Base-by-base conservation (phyloP, 92 coral and sea anemone genomes). In the Muricea muricata region DNA sequence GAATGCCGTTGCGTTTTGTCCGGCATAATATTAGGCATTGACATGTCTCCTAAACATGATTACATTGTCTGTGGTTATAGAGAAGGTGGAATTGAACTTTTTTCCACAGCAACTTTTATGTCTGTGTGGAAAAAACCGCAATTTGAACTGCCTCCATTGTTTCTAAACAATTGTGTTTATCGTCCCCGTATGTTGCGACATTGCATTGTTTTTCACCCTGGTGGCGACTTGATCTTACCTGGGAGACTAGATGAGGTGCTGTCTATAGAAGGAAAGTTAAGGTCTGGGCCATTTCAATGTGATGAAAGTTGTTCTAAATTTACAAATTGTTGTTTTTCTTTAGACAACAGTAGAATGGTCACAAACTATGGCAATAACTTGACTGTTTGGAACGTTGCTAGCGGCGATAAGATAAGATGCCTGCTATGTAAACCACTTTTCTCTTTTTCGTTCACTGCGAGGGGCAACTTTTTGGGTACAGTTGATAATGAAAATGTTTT, bases 41-140 rank as follows among this genome's bases (percentile, higher is more conserved):
- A 78, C 34, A 68, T 78, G 10, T 78, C 83, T 35, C 72, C 72
- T 25, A 68, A 56, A 18, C 69, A 31, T 30, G 20, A 78, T 9
- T 32, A 55, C 46, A 10, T 78, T 45, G 83, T 78, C 8, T 55
- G 83, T 48, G 11, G 52, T 56, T 78, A 78, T n/a, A 41, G 73
- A 20, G 85, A 54, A 2, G 92, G 93, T 17, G 50, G 75, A 0
- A 48, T 88, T 78, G 76, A 69, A 21, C 63, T 91, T 73, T 91
- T 86, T 86, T 91, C 93, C 54, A 32, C 88, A 34, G 81, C 88
- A 65, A 91, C 87, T 20, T 92, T 89, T 56, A 52, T 50, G 42
- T 73, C 80, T 9, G 74, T 72, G 11, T 91, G 93, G 93, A 46
- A 63, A 15, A 73, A 24, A 48, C 65, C 41, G 26, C 60, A 70